These are phyloP conservation scores for Catamblyrhynchus diadema DNA, from an alignment of 2,797 vertebrate species.

Conservation along the genomic window DNA sequence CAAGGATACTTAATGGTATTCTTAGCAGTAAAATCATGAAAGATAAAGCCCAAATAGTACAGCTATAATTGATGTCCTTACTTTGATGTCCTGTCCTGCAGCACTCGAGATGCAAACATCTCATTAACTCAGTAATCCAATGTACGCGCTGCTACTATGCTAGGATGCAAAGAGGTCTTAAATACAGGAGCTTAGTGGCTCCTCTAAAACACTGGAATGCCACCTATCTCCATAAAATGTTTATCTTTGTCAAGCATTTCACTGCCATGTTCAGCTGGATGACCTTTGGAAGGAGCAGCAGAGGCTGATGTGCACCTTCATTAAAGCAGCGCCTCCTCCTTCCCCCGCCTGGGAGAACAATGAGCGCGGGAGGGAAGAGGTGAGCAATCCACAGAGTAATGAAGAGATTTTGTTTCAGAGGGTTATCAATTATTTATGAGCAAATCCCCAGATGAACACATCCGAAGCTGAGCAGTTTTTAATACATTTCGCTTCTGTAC, in stretches of 20 bases:
- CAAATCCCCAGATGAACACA: constrained; percentile 22
- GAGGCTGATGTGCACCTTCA: not conserved
- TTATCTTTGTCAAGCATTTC: not conserved
- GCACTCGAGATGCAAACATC: not conserved
- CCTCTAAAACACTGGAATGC: not conserved
- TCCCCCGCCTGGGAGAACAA: not conserved
- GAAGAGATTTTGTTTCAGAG: constrained; percentile 50
- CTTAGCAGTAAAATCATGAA: not conserved
- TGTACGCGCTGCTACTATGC: not conserved
- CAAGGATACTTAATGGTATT: not conserved
- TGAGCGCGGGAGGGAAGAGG: not conserved
- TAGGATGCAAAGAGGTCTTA: not conserved
- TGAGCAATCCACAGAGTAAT: not conserved
- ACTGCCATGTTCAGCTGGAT: not conserved
- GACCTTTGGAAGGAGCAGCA: not conserved
- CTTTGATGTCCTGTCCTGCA: not conserved
- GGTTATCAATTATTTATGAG: constrained; percentile 55
- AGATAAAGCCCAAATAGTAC: not conserved
- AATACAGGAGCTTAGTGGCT: not conserved
- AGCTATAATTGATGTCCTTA: not conserved
- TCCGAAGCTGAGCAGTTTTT: not conserved
- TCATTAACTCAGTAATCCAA: not conserved
- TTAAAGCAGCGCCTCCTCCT: not conserved
- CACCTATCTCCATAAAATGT: not conserved
- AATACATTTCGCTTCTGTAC: not conserved